Evolutionary conservation across 2,113 vertebrate genomes (phyloP), one percentile per base, ranked within the genome.

Genomic region (Rhinichthys klamathensis): DNA sequence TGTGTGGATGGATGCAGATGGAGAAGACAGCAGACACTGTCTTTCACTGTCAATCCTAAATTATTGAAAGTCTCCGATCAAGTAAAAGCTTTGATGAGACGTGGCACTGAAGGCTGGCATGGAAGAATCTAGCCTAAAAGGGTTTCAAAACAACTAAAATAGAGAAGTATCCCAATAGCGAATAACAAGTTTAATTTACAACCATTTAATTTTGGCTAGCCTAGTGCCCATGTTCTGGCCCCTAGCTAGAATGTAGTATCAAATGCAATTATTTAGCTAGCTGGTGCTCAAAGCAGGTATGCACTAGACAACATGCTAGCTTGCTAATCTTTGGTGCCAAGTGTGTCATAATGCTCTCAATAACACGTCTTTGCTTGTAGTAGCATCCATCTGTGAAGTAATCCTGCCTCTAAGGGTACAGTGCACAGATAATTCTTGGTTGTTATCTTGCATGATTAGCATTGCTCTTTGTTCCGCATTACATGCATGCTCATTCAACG

Each of bases 1-100:
- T 85, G 83, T 86, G 85, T 69, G 32, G 38, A 32, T 80, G 85
- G 30, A 80, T 78, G 84, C 86, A 88, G 85, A 88, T 85, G 86
- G 82, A 87, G 82, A 77, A 73, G 83, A 75, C 85, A 46, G 79
- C 67, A 83, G 72, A 84, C 87, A 70, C 80, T 27, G 60, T 49
- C 49, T 85, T 86, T 83, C 69, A 87, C 82, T 83, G 67, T 87
- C 78, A 77, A 30, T 70, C 70, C 63, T 72, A 80, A 80, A 67
- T 85, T 69, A 75, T 41, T 77, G 51, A 85, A 85, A 60, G 76
- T 84, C 70, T 86, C 82, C 65, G 38, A 80, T 84, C 54, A 82
- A 80, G 63, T 38, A 80, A 49, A 69, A 75, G 80, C 35, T 72
- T 49, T 83, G 79, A 84, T 79, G 78, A 56, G 84, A 65, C 51